Evolutionary conservation across 2,888 invertebrate genomes (phyloP).

Genomic region (Heteromyza rotundicornis): DNA sequence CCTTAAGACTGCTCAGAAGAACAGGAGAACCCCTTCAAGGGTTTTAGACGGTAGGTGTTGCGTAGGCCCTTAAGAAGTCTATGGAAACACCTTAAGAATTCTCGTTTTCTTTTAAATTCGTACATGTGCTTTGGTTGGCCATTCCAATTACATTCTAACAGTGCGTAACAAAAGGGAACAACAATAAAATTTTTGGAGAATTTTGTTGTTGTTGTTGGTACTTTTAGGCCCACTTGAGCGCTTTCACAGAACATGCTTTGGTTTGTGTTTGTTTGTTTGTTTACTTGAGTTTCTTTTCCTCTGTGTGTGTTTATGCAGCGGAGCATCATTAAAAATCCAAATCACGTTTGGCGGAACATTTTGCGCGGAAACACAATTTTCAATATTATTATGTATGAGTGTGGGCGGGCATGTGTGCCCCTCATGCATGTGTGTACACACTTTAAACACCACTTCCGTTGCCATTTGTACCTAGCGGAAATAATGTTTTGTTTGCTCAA

Average conservation of each 20-base stretch:
- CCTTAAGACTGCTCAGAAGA: background rate
- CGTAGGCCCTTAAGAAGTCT: too few species aligned
- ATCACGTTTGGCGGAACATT: conserved; percentile 15
- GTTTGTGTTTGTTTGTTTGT: background rate
- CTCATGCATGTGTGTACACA: background rate
- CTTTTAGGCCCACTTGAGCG: background rate
- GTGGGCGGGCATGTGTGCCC: background rate
- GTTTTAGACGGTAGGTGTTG: background rate
- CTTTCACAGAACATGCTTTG: background rate
- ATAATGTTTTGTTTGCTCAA: conserved; percentile 14
- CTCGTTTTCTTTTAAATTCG: too few species aligned
- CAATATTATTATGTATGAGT: conserved; percentile 5
- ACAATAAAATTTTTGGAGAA: conserved; percentile 39
- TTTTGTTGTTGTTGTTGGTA: background rate
- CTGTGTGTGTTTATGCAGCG: background rate
- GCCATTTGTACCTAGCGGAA: conserved; percentile 16
- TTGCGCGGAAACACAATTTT: conserved; percentile 10
- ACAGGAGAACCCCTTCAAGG: background rate
- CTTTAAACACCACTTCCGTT: conserved; percentile 8
- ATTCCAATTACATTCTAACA: too few species aligned
- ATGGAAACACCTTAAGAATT: too few species aligned
- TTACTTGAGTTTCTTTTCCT: background rate
- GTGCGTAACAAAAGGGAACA: conserved; percentile 43
- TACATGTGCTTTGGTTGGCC: too few species aligned
- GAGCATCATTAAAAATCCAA: conserved; percentile 17